Evolutionary conservation across 1,140 invertebrate genomes (phyloP), one percentile per base, ranked within the genome.

Genomic region (Drosophila fuyamai): DNA sequence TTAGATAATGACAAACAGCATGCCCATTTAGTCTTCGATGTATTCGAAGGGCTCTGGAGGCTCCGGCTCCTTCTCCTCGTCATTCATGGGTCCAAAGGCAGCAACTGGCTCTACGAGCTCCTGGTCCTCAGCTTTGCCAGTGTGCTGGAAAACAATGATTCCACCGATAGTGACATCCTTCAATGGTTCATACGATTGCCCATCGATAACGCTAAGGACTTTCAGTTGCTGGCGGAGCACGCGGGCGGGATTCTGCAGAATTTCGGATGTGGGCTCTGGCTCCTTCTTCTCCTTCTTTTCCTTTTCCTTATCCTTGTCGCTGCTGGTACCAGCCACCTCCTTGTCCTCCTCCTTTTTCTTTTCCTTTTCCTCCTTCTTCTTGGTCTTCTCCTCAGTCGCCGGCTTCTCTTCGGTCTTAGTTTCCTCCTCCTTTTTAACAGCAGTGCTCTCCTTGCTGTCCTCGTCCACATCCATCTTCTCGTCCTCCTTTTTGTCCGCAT

Each of bases 31-130:
- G 93, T 97, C 96, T 91, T 98, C 97, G 74, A 95, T 95, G 92
- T 97, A 99, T 94, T 99, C 98, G 93, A 99, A 99, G 76, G 98
- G 97, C 93, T 99, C 98, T 81, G 98, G 98, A 43, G 98, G 97
- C 91, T 98, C 97, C 3, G 98, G 97, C 93, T 99, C 98, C 84
- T 98, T 98, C 32, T 85, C 90, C 85, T 98, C 98, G 76, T 99
- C 98, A 8, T 96, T 95, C 93, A 98, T 98, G 0, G 98, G 98
- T 4, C 98, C 98, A 82, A 97, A 98, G 32, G 98, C 97, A 40
- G 96, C 96, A 10, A 99, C 97, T 12, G 98, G 97, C 93, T 99
- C 98, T 2, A 99, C 98, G 23, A 99, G 94, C 73, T 98, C 96
- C 76, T 96, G 95, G 41, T 95, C 94, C 35, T 94, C 94, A 1